phyloP scores from a whole-genome alignment of 2,113 vertebrate genomes.

The Pelecanus crispus region DNA sequence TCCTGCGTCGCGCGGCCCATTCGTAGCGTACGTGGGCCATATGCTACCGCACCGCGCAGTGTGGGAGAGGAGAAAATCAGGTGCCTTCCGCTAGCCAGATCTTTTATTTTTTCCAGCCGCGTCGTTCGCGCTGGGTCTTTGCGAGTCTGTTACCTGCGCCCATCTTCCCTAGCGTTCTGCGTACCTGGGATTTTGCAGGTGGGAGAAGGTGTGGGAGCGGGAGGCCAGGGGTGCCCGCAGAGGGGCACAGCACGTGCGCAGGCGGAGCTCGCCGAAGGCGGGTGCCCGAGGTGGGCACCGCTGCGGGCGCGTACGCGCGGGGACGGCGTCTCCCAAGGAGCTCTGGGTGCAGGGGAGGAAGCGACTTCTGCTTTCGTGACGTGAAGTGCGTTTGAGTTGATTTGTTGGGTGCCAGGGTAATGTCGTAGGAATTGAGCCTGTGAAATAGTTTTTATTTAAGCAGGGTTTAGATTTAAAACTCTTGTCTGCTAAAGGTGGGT shows the following conservation, averaged over 20 bases:
- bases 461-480: neutral
- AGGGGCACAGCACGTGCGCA: rapidly evolving
- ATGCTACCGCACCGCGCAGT: no score
- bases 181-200: neutral
- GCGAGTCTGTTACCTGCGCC: neutral
- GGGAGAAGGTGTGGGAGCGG: neutral
- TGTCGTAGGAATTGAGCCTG: rapidly evolving
- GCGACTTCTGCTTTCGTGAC: neutral
- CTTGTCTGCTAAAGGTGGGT: neutral
- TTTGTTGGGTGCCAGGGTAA: neutral
- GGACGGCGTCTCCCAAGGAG: neutral
- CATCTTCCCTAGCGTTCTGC: rapidly evolving
- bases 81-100: neutral
- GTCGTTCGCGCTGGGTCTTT: neutral
- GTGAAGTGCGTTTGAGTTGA: neutral
- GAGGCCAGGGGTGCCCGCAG: neutral
- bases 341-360: neutral
- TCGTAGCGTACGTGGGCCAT: no score
- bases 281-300: rapidly evolving
- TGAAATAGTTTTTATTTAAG: neutral
- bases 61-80: neutral
- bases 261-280: neutral
- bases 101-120: neutral
- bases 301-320: rapidly evolving
- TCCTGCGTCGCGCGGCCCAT: no score